These are phyloP conservation scores for Microplitis mediator DNA, from an alignment of 1,140 invertebrate species.

Conservation along the genomic window DNA sequence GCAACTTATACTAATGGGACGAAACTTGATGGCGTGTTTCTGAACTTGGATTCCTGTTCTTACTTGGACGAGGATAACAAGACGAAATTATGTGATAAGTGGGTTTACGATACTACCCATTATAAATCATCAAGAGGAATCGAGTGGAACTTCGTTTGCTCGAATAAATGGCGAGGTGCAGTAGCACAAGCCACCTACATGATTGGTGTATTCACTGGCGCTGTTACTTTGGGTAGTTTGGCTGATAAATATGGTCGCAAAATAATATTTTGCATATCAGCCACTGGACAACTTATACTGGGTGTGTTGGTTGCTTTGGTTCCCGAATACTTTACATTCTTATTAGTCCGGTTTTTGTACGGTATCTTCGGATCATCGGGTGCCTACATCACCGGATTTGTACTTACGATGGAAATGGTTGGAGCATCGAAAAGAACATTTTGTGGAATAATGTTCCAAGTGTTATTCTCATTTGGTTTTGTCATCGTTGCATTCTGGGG, in stretches of 20 bases:
- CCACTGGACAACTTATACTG: constrained; percentile 72
- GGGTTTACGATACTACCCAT: constrained; percentile 75
- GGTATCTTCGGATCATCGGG: constrained; percentile 85
- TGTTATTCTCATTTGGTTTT: constrained; percentile 80
- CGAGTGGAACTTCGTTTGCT: constrained; percentile 87
- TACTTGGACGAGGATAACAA: constrained; percentile 56
- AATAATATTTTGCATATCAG: constrained; percentile 77
- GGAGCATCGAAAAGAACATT: constrained; percentile 79
- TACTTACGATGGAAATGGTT: constrained; percentile 86
- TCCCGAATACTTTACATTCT: constrained; percentile 75
- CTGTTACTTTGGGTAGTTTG: constrained; percentile 81
- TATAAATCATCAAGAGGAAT: constrained; percentile 74
- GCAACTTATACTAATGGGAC: constrained; percentile 36
- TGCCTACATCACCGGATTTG: constrained; percentile 83
- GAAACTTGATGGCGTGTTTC: constrained; percentile 63
- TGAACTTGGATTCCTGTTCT: constrained; percentile 64
- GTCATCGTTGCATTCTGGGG: constrained; percentile 85
- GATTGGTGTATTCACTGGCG: constrained; percentile 88
- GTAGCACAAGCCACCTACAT: constrained; percentile 83
- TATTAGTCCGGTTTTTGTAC: constrained; percentile 73
- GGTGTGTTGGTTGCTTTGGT: constrained; percentile 77
- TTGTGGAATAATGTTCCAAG: constrained; percentile 82
- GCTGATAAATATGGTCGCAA: constrained; percentile 88
- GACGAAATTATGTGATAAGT: constrained; percentile 66
- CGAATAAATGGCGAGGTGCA: constrained; percentile 79